These are phyloP conservation scores for Acomys russatus DNA, from an alignment of 2,797 vertebrate genomes.

Conservation along the genomic window DNA sequence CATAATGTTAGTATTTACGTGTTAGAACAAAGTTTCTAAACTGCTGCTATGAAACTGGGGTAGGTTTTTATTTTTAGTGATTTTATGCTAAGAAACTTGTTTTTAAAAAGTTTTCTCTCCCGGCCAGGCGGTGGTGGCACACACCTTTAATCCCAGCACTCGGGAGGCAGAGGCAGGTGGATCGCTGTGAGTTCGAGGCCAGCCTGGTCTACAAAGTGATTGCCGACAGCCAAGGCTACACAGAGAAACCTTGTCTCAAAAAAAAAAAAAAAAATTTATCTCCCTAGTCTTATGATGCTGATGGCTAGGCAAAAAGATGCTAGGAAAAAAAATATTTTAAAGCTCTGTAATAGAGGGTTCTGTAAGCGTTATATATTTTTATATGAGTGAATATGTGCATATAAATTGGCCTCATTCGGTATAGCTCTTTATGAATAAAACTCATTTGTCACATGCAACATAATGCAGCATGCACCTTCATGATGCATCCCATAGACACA, in stretches of 20 bases:
- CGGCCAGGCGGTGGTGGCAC: too few relatives aligned
- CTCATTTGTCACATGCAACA: neutral
- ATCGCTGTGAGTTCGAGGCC: too few relatives aligned
- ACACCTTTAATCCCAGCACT: too few relatives aligned
- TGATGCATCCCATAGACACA: neutral
- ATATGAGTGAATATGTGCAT: neutral
- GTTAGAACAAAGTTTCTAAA: constrained; percentile 69
- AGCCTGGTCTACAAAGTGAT: too few relatives aligned
- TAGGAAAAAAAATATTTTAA: constrained; percentile 75
- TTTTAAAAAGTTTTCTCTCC: constrained; percentile 47
- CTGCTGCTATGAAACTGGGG: constrained; percentile 76
- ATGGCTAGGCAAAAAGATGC: constrained; percentile 55
- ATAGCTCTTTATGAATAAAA: neutral
- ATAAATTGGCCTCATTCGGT: too few relatives aligned
- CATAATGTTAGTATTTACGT: constrained; percentile 75
- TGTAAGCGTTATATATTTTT: constrained; percentile 29
- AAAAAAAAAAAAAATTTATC: neutral
- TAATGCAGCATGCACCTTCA: neutral
- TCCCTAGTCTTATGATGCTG: neutral
- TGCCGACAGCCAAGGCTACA: too few relatives aligned
- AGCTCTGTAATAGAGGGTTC: constrained; percentile 14
- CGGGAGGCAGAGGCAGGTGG: too few relatives aligned
- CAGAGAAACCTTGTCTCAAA: too few relatives aligned
- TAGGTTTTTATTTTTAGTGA: constrained; percentile 61
- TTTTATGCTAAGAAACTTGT: constrained; percentile 76